These are phyloP conservation scores for Echinometra lucunter DNA, from an alignment of 53 echinoderm and acorn worm genomes.

Conservation along the genomic window DNA sequence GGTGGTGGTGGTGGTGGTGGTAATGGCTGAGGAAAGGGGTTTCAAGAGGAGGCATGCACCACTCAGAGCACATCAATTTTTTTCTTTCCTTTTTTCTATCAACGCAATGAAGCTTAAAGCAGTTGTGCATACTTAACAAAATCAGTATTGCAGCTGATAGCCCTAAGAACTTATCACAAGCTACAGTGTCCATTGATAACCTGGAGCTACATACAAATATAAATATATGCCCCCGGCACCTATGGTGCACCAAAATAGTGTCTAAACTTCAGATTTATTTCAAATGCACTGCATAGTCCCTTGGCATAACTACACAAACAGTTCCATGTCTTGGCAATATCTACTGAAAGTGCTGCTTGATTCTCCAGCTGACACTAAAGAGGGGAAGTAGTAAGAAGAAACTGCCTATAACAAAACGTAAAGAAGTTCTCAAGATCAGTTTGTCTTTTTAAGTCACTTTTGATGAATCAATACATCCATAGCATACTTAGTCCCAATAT, in stretches of 20 bases:
- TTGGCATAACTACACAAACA: neutral
- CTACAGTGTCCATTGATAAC: neutral
- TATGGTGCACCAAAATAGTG: neutral
- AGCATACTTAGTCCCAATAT: neutral
- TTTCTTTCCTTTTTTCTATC: neutral
- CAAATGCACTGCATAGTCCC: neutral
- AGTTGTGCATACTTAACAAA: conserved; percentile 34
- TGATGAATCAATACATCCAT: neutral
- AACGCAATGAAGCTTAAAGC: conserved; percentile 45
- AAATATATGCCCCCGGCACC: neutral
- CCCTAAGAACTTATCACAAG: neutral
- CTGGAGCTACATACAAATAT: neutral
- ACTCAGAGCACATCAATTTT: conserved; percentile 65
- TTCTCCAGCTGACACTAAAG: neutral
- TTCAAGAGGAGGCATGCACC: conserved; percentile 73
- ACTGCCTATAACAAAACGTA: neutral
- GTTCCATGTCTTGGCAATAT: neutral
- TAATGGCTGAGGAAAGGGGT: conserved; percentile 72
- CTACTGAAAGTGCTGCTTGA: neutral
- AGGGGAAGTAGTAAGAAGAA: neutral
- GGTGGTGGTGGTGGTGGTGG: conserved; percentile 59
- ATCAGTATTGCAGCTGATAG: neutral
- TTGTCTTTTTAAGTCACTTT: too few species aligned
- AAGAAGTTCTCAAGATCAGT: too few species aligned
- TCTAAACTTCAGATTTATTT: neutral